Conservation (phyloP, 2,888 invertebrate genomes). For the Eupithecia insigniata region DNA sequence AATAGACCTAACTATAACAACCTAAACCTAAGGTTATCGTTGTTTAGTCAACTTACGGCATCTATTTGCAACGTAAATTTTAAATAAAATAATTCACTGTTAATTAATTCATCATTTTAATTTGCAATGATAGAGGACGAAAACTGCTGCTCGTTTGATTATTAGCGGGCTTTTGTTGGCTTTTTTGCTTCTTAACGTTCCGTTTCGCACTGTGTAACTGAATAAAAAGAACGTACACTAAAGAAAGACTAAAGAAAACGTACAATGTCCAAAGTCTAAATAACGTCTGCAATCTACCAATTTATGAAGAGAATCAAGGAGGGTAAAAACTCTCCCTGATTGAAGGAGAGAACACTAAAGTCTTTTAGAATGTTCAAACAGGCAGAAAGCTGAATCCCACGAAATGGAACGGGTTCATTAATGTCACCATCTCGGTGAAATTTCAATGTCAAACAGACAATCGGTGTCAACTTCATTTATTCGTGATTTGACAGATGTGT, state of each 20-base stretch:
- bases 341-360: not conserved
- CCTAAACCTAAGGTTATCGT: conserved; percentile 59
- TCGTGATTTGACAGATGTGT: not conserved
- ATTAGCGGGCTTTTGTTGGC: not conserved
- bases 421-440: not conserved
- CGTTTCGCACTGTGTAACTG: not conserved
- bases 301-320: not conserved
- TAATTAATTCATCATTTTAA: not conserved
- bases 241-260: no score
- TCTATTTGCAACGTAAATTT: conserved; percentile 50
- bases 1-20: no score
- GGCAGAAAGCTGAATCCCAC: not conserved
- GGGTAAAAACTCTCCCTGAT: not conserved
- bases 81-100: no score
- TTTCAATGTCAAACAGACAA: conserved; percentile 7
- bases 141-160: not conserved
- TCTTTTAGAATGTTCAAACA: not conserved
- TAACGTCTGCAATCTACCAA: not conserved
- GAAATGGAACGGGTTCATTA: not conserved
- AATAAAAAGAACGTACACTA: not conserved
- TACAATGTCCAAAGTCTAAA: not conserved
- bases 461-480: not conserved
- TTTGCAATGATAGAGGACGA: not conserved
- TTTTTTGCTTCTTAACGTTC: not conserved
- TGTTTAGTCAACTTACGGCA: conserved; percentile 40